phyloP scores from a whole-genome alignment of 2,113 vertebrate genomes.

The Urocitellus parryii region DNA sequence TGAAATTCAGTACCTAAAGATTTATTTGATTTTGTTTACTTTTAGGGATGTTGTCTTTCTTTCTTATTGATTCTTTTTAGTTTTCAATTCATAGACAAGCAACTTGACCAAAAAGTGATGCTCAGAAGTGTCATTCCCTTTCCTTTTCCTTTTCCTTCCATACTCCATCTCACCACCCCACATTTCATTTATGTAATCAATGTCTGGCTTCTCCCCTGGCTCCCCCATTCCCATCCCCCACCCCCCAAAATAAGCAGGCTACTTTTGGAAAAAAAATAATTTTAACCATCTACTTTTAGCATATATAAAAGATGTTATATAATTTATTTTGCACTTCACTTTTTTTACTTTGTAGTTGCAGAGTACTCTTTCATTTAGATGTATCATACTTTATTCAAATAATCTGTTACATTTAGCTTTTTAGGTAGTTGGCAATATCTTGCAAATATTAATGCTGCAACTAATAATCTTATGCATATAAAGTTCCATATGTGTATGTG shows the following conservation, averaged over 20 bases:
- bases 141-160: background rate
- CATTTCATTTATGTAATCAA: no score
- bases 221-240: no score
- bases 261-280: background rate
- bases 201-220: no score
- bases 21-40: background rate
- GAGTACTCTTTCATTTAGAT: background rate
- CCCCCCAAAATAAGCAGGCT: no score
- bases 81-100: background rate
- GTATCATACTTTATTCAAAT: background rate
- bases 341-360: background rate
- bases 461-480: background rate
- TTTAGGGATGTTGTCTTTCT: background rate
- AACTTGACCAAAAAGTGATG: background rate
- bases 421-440: constrained; percentile 20
- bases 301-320: background rate
- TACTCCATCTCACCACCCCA: background rate
- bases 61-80: background rate
- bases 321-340: background rate
- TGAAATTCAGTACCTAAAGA: background rate
- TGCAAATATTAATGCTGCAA: background rate
- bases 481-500: no score
- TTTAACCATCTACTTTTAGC: background rate
- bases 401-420: background rate
- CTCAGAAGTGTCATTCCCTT: background rate